These are phyloP conservation scores for Nemurella pictetii DNA, from an alignment of 2,888 invertebrate species.

Conservation along the genomic window DNA sequence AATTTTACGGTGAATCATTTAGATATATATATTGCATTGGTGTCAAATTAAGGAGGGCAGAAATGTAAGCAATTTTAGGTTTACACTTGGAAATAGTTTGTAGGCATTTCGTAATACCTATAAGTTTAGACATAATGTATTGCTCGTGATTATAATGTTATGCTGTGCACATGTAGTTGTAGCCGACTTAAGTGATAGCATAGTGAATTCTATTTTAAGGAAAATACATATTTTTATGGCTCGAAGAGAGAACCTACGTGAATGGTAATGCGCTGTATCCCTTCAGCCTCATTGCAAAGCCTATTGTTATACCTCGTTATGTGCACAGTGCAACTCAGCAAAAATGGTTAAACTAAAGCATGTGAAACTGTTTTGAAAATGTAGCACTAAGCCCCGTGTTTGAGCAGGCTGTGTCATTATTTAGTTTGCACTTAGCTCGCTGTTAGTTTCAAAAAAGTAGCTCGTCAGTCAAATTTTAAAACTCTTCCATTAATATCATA, in stretches of 20 bases:
- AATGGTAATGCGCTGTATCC: neutral
- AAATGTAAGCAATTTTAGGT: too few relatives aligned
- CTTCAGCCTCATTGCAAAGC: neutral
- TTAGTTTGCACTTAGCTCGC: neutral
- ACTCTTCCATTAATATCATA: constrained; percentile 27
- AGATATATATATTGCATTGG: too few relatives aligned
- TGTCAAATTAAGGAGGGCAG: too few relatives aligned
- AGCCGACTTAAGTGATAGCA: too few relatives aligned
- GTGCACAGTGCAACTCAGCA: neutral
- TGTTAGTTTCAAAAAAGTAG: constrained; percentile 11
- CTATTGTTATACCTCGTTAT: neutral
- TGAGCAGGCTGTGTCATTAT: constrained; percentile 20
- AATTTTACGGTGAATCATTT: too few relatives aligned
- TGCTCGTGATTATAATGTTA: too few relatives aligned
- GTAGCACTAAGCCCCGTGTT: neutral
- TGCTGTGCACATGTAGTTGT: too few relatives aligned
- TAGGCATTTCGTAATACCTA: too few relatives aligned
- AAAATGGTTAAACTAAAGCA: neutral
- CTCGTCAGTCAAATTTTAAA: constrained; percentile 21
- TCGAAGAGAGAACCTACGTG: neutral
- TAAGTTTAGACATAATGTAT: too few relatives aligned
- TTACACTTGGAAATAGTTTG: too few relatives aligned
- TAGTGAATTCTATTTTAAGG: neutral
- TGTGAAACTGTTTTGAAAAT: neutral
- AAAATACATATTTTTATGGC: neutral